Evolutionary conservation across 2,888 invertebrate genomes (phyloP).

Genomic region (Erynnis tages): DNA sequence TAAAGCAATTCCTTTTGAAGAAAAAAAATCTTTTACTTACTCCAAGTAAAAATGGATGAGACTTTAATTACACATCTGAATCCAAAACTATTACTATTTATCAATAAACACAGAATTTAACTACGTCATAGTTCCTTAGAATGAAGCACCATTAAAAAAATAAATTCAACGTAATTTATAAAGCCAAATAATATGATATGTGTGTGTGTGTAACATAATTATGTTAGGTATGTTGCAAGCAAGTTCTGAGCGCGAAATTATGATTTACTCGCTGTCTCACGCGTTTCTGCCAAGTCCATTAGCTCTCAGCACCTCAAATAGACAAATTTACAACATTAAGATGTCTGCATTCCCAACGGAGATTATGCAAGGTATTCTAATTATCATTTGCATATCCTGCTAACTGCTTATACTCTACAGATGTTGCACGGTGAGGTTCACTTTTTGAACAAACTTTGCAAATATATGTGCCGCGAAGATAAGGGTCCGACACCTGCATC

Average conservation of each 20-base stretch:
- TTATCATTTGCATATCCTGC: slow-evolving; percentile 47
- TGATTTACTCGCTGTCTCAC: slow-evolving; percentile 9
- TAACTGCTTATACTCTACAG: slow-evolving; percentile 40
- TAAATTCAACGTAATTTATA: too few relatives aligned
- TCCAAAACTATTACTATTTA: too few relatives aligned
- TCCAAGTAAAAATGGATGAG: too few relatives aligned
- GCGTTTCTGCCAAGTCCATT: slow-evolving; percentile 18
- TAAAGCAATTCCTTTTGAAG: too few relatives aligned
- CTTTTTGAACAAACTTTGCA: slow-evolving; percentile 64
- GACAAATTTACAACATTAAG: slow-evolving; percentile 34
- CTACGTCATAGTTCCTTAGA: too few relatives aligned
- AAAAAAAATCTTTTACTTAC: too few relatives aligned
- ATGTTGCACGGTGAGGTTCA: slow-evolving; percentile 48
- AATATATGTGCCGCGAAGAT: slow-evolving; percentile 65
- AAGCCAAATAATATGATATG: too few relatives aligned
- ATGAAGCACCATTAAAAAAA: too few relatives aligned
- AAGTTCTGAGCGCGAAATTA: slow-evolving; percentile 4
- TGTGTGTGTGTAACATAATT: too few relatives aligned
- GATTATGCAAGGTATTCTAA: slow-evolving; percentile 38
- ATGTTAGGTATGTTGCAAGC: too few relatives aligned
- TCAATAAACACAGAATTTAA: too few relatives aligned
- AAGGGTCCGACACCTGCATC: slow-evolving; percentile 65
- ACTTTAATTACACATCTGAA: too few relatives aligned
- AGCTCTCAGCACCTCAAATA: slow-evolving; percentile 17
- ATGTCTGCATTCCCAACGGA: slow-evolving; percentile 32